These are phyloP conservation scores for Mythimna loreyi DNA, from an alignment of 2,888 invertebrate genomes.

Conservation along the genomic window DNA sequence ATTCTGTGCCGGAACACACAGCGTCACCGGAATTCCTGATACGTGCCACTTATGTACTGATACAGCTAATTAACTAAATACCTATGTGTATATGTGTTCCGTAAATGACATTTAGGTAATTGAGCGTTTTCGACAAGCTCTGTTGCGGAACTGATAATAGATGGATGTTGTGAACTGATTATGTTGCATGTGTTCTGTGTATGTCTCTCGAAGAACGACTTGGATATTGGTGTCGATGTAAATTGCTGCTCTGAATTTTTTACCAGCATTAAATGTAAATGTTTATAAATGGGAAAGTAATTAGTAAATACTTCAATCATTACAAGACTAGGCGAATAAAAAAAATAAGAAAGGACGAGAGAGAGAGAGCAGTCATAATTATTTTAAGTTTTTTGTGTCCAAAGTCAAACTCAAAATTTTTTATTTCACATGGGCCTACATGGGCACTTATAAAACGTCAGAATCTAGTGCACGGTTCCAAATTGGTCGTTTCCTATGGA, in stretches of 20 bases:
- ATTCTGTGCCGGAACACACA: slow-evolving; percentile 67
- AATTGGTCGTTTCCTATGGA: too few relatives aligned
- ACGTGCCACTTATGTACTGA: slow-evolving; percentile 58
- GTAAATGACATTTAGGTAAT: slow-evolving; percentile 58
- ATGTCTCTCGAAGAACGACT: background rate
- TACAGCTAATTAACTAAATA: slow-evolving; percentile 60
- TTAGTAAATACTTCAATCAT: background rate
- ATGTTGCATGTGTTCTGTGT: background rate
- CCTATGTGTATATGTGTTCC: slow-evolving; percentile 42
- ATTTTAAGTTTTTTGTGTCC: too few relatives aligned
- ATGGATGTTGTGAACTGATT: slow-evolving; percentile 37
- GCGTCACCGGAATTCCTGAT: slow-evolving; percentile 75
- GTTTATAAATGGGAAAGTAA: background rate
- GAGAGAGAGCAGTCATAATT: background rate
- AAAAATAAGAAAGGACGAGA: background rate
- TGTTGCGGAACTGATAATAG: slow-evolving; percentile 46
- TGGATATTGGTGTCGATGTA: background rate
- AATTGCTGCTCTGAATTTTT: background rate
- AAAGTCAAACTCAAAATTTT: too few relatives aligned
- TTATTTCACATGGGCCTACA: too few relatives aligned
- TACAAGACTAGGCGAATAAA: background rate
- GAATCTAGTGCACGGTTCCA: too few relatives aligned
- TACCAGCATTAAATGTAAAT: background rate
- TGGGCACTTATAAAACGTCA: too few relatives aligned
- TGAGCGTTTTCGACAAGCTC: slow-evolving; percentile 54